phyloP scores from a whole-genome alignment of 64 coral and sea anemone species.

The Exaiptasia diaphana region DNA sequence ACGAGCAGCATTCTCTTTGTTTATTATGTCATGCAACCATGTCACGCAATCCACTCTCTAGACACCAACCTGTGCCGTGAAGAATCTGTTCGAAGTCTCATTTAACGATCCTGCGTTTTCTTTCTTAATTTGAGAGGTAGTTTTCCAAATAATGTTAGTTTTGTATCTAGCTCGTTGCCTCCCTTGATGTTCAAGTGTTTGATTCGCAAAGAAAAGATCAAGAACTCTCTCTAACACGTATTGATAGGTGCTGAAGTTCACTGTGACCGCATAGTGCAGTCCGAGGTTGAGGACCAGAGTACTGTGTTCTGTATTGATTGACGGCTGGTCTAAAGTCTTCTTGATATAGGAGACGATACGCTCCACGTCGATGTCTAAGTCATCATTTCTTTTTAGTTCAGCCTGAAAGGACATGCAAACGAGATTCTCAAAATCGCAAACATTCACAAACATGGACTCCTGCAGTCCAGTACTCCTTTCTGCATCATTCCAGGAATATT shows the following conservation, averaged over 20 bases:
- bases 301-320: slow-evolving; percentile 28
- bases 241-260: not conserved
- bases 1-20: too few species aligned
- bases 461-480: too few species aligned
- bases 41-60: too few species aligned
- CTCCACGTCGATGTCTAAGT: slow-evolving; percentile 58
- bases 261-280: slow-evolving; percentile 64
- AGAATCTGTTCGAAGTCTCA: slow-evolving; percentile 60
- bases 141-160: slow-evolving; percentile 73
- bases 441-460: too few species aligned
- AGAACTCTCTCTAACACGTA: not conserved
- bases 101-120: slow-evolving; percentile 12
- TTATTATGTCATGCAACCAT: too few species aligned
- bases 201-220: not conserved
- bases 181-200: not conserved
- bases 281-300: slow-evolving; percentile 70
- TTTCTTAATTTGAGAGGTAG: slow-evolving; percentile 54
- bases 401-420: not conserved
- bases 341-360: slow-evolving; percentile 37
- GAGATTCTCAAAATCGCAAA: too few species aligned
- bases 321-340: not conserved
- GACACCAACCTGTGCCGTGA: slow-evolving; percentile 56
- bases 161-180: not conserved
- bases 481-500: too few species aligned
- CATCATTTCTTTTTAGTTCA: slow-evolving; percentile 16